Evolutionary conservation across 2,888 invertebrate species (phyloP), one percentile per base, ranked within the genome.

Genomic region (Gryllus longicercus): DNA sequence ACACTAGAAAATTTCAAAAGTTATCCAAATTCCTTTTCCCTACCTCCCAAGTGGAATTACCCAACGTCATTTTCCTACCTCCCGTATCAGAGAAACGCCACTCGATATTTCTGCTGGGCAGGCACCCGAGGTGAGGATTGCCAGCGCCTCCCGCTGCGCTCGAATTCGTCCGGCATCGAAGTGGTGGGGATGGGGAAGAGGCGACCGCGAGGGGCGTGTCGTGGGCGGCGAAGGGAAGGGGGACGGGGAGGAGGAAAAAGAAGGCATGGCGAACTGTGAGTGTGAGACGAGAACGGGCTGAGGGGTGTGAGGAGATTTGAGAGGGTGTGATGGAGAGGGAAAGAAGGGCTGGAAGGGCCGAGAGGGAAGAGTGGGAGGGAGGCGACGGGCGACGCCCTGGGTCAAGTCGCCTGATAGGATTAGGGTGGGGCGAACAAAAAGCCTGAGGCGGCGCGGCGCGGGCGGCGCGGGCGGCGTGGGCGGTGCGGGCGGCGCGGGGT

Each of bases 391-490:
- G 8, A 63, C 3, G 16, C 0, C 63, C 16, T 63, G 63, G 63
- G 63, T 63, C 63, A 63, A 63, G 63, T 63, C 63, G 16, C 63
- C 63, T 63, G 63, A 63, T 63, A 63, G 63, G 63, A 63, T 63
- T 63, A 63, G 63, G 63, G 63, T n/a, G 63, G 4, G 63, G 63
- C 63, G 63, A 18, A 63, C 63, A 63, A 63, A 63, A 63, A 63
- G 63, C 63, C 63, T 8, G 63, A 1, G 63, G 63, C 63, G n/a
- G 63, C 63, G 16, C 14, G 2, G 18, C 21, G 63, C 2, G 18
- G 63, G 63, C 63, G 63, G 63, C 2, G 63, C 16, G 63, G 63
- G 63, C 63, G n/a, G 63, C 16, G 16, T 3, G 63, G 18, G 63
- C 18, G 18, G 63, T 3, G 18, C 51, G 12, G 51, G 51, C 51